Conservation (phyloP, 2,113 vertebrate genomes). For the Choloepus hoffmanni region DNA sequence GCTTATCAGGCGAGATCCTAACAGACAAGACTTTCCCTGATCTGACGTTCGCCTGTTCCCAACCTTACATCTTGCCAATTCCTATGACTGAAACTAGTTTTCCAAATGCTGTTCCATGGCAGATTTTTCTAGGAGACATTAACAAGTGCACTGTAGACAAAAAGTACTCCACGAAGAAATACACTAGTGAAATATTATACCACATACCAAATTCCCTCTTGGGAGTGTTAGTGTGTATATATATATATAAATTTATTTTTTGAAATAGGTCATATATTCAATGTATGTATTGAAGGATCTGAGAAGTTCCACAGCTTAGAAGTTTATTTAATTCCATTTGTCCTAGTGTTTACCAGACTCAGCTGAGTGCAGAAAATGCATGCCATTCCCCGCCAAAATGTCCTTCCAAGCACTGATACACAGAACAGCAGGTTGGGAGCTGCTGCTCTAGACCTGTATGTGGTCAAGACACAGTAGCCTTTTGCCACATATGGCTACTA, state of each 20-base stretch:
- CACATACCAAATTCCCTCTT: neutral
- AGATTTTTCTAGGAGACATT: neutral
- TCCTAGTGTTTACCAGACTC: neutral
- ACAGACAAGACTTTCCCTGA: neutral
- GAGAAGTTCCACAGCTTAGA: neutral
- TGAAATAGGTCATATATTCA: no score
- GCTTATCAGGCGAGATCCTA: neutral
- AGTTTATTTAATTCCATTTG: neutral
- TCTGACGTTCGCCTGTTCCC: constrained; percentile 1
- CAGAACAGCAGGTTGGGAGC: neutral
- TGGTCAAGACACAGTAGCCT: fast-evolving
- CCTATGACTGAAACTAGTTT: neutral
- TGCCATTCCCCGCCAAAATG: neutral
- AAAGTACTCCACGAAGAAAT: neutral
- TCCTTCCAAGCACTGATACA: neutral
- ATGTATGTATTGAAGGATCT: neutral
- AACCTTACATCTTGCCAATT: neutral
- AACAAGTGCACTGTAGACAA: neutral
- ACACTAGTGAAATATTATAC: neutral
- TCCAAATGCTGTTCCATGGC: neutral
- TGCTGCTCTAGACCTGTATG: neutral
- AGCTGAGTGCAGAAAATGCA: neutral
- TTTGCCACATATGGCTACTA: neutral
- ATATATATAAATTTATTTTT: no score
- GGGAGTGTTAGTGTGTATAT: no score